Evolutionary conservation across 1,140 invertebrate species (phyloP).

Genomic region (Drosophila setifemur): DNA sequence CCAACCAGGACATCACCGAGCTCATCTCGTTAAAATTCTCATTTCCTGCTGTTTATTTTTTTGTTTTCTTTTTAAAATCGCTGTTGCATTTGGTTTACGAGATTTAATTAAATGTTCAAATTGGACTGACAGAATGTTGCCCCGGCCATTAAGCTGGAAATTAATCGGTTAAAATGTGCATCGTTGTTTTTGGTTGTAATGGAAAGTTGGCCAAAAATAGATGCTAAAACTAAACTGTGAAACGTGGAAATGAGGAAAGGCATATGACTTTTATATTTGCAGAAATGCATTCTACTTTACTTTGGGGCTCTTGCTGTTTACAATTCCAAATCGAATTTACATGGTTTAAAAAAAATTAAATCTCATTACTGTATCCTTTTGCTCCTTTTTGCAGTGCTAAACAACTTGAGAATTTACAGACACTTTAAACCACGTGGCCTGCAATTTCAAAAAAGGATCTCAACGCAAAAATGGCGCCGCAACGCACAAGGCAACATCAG

Average conservation of each 20-base stretch:
- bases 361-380: neutral
- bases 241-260: too few species aligned
- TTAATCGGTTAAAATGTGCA: neutral
- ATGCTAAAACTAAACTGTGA: too few species aligned
- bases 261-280: too few species aligned
- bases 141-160: neutral
- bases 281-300: too few species aligned
- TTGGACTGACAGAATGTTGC: neutral
- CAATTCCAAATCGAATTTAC: too few species aligned
- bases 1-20: neutral
- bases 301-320: too few species aligned
- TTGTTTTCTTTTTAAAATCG: conserved; percentile 38
- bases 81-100: conserved; percentile 29
- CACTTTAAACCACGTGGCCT: conserved; percentile 16
- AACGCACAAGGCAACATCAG: conserved; percentile 18
- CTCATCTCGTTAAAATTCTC: conserved; percentile 64
- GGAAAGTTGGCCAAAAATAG: neutral
- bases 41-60: conserved; percentile 46
- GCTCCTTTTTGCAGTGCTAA: conserved; percentile 30
- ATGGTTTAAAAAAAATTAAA: too few species aligned
- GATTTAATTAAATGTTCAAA: conserved; percentile 47
- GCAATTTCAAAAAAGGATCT: conserved; percentile 20
- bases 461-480: conserved; percentile 51
- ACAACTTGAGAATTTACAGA: conserved; percentile 4
- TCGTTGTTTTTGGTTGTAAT: neutral